These are phyloP conservation scores for Belonocnema kinseyi DNA, from an alignment of 1,140 invertebrate genomes.

Conservation along the genomic window DNA sequence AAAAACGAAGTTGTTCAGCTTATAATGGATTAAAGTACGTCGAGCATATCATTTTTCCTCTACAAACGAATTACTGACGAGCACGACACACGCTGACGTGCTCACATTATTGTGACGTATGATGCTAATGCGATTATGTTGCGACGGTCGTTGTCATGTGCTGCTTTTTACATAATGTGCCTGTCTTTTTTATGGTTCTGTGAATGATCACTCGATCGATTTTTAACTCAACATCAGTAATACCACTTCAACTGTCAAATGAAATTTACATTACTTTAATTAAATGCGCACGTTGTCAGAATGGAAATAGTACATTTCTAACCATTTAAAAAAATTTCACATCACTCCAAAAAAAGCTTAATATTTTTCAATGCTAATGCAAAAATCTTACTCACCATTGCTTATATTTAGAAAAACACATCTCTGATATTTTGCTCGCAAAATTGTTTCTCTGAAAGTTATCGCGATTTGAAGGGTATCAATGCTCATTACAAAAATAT, in stretches of 20 bases:
- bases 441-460: too few species aligned
- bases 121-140: slow-evolving; percentile 28
- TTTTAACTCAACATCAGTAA: not conserved
- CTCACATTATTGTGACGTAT: slow-evolving; percentile 30
- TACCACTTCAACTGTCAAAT: not conserved
- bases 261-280: too few species aligned
- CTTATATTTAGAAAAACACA: too few species aligned
- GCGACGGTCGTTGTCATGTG: slow-evolving; percentile 17
- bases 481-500: too few species aligned
- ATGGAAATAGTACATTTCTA: too few species aligned
- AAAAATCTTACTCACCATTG: too few species aligned
- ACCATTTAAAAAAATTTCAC: too few species aligned
- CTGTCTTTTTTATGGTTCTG: not conserved
- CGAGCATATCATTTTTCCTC: slow-evolving; percentile 29
- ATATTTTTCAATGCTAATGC: too few species aligned
- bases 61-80: slow-evolving; percentile 30
- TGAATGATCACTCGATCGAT: slow-evolving; percentile 17
- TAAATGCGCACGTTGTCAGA: too few species aligned
- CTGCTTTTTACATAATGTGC: not conserved
- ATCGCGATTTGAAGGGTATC: too few species aligned
- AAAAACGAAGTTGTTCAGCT: not conserved
- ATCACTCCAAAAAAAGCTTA: too few species aligned
- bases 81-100: slow-evolving; percentile 25
- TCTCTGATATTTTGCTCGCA: too few species aligned
- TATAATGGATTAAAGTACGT: slow-evolving; percentile 32